Percentiles rank a stretch among this genome's conserved stretches.
Conservation (phyloP, 2,797 vertebrate genomes). For the Poecilia gillii region DNA sequence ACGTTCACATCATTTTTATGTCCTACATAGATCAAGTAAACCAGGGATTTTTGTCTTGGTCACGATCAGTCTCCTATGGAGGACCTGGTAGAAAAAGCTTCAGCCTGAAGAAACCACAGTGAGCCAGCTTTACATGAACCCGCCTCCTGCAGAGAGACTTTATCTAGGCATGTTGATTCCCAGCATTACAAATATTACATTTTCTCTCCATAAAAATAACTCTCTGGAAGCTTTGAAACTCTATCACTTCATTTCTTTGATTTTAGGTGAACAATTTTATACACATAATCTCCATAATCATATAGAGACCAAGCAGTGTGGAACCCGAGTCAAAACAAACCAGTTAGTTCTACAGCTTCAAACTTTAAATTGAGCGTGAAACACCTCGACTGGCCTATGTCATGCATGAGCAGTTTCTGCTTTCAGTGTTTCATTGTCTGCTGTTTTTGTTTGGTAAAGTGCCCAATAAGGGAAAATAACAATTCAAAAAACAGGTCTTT, state of each 20-base stretch:
- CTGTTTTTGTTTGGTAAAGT: background rate
- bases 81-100: background rate
- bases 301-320: background rate
- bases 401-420: background rate
- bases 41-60: background rate
- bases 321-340: background rate
- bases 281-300: background rate
- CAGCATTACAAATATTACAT: background rate
- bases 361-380: conserved; percentile 11
- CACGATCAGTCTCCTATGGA: background rate
- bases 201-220: background rate
- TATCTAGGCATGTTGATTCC: background rate
- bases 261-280: background rate
- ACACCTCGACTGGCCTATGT: background rate
- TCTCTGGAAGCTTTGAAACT: background rate
- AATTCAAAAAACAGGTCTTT: background rate
- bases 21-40: background rate
- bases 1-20: background rate
- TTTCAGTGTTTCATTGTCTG: background rate
- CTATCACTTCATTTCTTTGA: background rate
- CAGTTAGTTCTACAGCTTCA: background rate
- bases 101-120: background rate
- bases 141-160: background rate
- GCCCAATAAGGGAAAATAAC: too few relatives aligned
- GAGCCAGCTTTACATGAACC: background rate